Conservation (phyloP, 2,888 invertebrate genomes). For the Dendrolimus houi region DNA sequence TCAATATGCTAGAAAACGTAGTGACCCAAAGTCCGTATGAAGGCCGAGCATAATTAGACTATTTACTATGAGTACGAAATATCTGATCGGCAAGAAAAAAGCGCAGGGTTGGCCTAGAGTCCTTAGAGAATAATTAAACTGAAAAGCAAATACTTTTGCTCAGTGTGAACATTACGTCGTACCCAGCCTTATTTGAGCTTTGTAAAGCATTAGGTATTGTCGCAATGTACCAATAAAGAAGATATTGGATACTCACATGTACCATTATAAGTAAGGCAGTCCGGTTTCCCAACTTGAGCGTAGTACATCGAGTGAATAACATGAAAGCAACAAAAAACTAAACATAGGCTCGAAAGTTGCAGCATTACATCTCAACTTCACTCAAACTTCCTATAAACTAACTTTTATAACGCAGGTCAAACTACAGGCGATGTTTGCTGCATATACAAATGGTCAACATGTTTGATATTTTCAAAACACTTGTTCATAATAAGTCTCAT, state of each 20-base stretch:
- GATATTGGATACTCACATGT: conserved; percentile 45
- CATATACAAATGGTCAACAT: background rate
- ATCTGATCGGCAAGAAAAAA: background rate
- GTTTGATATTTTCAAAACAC: background rate
- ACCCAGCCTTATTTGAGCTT: no score
- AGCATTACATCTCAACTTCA: conserved; percentile 15
- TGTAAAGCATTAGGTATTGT: no score
- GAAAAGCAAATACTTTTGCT: no score
- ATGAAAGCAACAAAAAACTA: conserved; percentile 23
- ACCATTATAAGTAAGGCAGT: conserved; percentile 45
- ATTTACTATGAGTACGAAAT: no score
- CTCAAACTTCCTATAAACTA: background rate
- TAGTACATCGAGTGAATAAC: conserved; percentile 34
- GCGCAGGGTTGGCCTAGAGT: background rate
- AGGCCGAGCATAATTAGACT: no score
- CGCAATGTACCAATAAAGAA: no score
- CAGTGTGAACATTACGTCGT: no score
- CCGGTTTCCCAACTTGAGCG: conserved; percentile 34
- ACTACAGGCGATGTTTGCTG: background rate
- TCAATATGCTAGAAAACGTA: no score
- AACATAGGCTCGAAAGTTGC: conserved; percentile 6
- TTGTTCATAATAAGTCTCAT: background rate
- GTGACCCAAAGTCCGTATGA: no score
- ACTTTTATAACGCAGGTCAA: background rate
- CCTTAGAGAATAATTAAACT: no score